Conservation (phyloP, 2,797 vertebrate species). For the Cetoscarus ocellatus region DNA sequence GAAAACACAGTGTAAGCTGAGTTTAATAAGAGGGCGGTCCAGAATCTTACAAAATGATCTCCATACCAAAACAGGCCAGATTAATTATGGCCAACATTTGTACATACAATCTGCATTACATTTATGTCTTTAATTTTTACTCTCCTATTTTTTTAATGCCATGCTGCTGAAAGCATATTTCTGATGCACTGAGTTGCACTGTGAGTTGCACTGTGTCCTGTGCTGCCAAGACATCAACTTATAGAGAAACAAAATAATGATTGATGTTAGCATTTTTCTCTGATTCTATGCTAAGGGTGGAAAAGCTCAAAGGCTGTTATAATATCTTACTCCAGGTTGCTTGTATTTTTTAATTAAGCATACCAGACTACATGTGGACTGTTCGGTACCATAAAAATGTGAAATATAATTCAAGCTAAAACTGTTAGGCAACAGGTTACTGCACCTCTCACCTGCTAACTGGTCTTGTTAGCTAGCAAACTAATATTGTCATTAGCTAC, state of each 20-base stretch:
- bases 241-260: constrained; percentile 48
- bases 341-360: neutral
- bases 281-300: neutral
- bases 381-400: neutral
- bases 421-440: too few relatives aligned
- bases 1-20: constrained; percentile 45
- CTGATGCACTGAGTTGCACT: constrained; percentile 71
- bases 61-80: constrained; percentile 78
- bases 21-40: constrained; percentile 41
- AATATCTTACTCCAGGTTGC: neutral
- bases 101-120: constrained; percentile 64
- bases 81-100: constrained; percentile 62
- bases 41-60: constrained; percentile 49
- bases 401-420: neutral
- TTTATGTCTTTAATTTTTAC: constrained; percentile 51
- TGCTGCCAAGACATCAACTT: constrained; percentile 70
- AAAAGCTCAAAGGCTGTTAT: neutral
- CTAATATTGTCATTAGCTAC: too few relatives aligned
- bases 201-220: constrained; percentile 70
- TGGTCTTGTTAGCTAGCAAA: too few relatives aligned
- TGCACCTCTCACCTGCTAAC: too few relatives aligned
- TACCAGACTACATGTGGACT: neutral
- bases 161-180: constrained; percentile 80
- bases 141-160: constrained; percentile 38
- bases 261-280: constrained; percentile 4